Conservation (phyloP, 2,797 vertebrate genomes). For the Brotula barbata region DNA sequence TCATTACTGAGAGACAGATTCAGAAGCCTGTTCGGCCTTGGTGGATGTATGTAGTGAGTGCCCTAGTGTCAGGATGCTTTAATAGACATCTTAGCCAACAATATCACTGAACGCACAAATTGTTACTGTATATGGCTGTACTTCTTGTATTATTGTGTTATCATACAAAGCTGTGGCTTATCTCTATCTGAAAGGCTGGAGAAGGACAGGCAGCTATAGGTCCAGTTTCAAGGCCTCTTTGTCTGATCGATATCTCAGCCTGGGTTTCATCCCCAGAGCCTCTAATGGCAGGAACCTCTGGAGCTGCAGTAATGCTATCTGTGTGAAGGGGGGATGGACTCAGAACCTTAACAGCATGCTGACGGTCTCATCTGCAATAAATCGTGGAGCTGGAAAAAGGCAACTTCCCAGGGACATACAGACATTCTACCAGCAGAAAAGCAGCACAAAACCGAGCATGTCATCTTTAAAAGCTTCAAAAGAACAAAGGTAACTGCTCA, state of each 20-base stretch:
- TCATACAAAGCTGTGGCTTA: conserved; percentile 40
- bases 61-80: conserved; percentile 5
- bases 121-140: not conserved
- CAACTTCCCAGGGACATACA: conserved; percentile 61
- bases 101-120: conserved; percentile 25
- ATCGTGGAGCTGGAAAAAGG: conserved; percentile 75
- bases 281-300: conserved; percentile 94
- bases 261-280: conserved; percentile 93
- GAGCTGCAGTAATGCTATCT: conserved; percentile 95
- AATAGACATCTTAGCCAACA: conserved; percentile 34
- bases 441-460: conserved; percentile 48
- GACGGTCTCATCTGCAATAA: conserved; percentile 84
- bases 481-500: conserved; percentile 61
- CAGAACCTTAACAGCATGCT: conserved; percentile 82
- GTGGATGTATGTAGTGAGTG: too few species aligned
- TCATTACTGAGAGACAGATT: too few species aligned
- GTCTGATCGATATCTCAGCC: conserved; percentile 94
- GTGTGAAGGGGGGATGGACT: conserved; percentile 83
- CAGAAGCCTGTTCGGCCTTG: too few species aligned
- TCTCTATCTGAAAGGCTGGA: conserved; percentile 52
- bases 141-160: conserved; percentile 4
- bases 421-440: conserved; percentile 57
- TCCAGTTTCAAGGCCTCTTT: conserved; percentile 87
- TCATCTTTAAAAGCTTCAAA: conserved; percentile 67
- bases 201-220: conserved; percentile 76